Percentiles rank a stretch among this genome's conserved stretches.
Evolutionary conservation across 2,797 vertebrate species (phyloP).

Genomic region (Microtus agrestis): DNA sequence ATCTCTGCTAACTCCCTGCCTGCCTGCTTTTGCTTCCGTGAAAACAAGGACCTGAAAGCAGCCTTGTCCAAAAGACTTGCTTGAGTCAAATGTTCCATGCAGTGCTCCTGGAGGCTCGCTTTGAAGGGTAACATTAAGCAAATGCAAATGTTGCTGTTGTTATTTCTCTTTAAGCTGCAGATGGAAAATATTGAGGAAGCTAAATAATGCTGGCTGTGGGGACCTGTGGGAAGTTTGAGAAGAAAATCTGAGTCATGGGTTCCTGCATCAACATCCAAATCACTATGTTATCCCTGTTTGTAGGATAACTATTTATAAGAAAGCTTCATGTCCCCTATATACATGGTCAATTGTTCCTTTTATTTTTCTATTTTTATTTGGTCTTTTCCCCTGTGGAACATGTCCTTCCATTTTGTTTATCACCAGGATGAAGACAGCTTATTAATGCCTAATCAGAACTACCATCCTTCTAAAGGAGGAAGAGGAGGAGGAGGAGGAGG

Average conservation of each 20-base stretch:
- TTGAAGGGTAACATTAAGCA: constrained; percentile 69
- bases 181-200: constrained; percentile 73
- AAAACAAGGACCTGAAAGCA: constrained; percentile 2
- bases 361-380: not conserved
- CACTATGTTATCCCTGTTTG: constrained; percentile 52
- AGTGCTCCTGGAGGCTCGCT: not conserved
- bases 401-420: not conserved
- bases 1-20: not conserved
- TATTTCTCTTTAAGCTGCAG: constrained; percentile 71
- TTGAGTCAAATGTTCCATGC: constrained; percentile 18
- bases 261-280: constrained; percentile 28
- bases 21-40: not conserved
- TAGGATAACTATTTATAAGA: not conserved
- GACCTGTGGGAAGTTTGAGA: not conserved
- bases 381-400: not conserved
- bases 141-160: constrained; percentile 69
- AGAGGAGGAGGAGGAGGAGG: no score
- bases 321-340: not conserved
- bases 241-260: constrained; percentile 71
- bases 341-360: not conserved
- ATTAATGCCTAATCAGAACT: not conserved
- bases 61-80: not conserved
- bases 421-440: not conserved
- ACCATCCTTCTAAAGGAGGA: not conserved
- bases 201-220: constrained; percentile 1